These are phyloP conservation scores for Odontocerum albicorne DNA, from an alignment of 2,888 invertebrate genomes.

Conservation along the genomic window DNA sequence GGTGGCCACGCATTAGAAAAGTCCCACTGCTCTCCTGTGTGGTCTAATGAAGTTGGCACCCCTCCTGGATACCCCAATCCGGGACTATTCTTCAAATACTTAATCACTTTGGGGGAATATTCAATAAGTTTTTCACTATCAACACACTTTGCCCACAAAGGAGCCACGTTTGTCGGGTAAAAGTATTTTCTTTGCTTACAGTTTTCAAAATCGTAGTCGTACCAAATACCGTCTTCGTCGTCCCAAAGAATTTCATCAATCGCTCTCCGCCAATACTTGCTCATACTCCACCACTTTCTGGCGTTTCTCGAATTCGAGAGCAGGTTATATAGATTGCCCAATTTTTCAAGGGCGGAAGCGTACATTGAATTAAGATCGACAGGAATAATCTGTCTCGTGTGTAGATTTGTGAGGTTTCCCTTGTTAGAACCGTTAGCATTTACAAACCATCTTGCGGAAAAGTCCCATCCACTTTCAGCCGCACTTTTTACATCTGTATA, in stretches of 20 bases:
- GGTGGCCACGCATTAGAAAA: constrained; percentile 88
- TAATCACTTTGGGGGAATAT: constrained; percentile 55
- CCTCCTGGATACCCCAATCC: constrained; percentile 64
- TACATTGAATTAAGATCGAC: constrained; percentile 82
- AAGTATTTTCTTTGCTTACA: constrained; percentile 63
- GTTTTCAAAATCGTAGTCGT: constrained; percentile 69
- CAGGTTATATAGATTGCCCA: constrained; percentile 61
- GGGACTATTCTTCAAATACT: constrained; percentile 55
- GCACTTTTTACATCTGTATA: constrained; percentile 74
- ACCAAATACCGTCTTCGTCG: constrained; percentile 75
- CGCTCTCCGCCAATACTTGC: constrained; percentile 59
- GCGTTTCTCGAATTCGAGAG: constrained; percentile 54
- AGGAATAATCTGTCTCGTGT: constrained; percentile 70
- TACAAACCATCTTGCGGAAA: constrained; percentile 79
- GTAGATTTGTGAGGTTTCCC: constrained; percentile 63
- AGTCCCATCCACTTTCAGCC: constrained; percentile 89
- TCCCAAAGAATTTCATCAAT: constrained; percentile 77
- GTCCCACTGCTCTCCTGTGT: constrained; percentile 77
- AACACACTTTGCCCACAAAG: constrained; percentile 70
- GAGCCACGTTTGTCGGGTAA: constrained; percentile 72
- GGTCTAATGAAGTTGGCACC: constrained; percentile 65
- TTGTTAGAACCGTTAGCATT: constrained; percentile 58
- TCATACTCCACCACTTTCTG: constrained; percentile 54
- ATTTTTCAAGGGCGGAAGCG: constrained; percentile 65
- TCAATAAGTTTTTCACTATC: constrained; percentile 44